These are phyloP conservation scores for Agrotis exclamationis DNA, from an alignment of 2,888 invertebrate genomes.

Conservation along the genomic window DNA sequence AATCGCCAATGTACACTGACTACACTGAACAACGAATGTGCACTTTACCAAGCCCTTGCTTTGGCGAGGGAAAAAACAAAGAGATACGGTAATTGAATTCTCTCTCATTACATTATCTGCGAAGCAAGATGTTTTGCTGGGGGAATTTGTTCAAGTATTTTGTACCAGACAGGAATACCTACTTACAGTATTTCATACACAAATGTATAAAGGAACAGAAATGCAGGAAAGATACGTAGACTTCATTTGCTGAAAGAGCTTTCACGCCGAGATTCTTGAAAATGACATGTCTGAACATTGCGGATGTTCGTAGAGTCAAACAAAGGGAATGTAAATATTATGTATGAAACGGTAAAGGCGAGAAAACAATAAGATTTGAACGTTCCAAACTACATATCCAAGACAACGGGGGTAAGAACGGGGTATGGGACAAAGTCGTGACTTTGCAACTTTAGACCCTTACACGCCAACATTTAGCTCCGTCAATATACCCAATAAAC, in stretches of 20 bases:
- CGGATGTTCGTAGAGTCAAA: background rate
- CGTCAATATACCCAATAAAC: constrained; percentile 2
- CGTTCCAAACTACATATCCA: constrained; percentile 25
- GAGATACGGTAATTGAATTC: constrained; percentile 87
- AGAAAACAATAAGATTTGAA: constrained; percentile 34
- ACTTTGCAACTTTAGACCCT: constrained; percentile 35
- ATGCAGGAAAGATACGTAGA: constrained; percentile 1
- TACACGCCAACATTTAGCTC: constrained; percentile 16
- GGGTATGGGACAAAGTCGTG: constrained; percentile 20
- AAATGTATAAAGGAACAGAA: constrained; percentile 32
- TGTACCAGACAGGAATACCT: constrained; percentile 63
- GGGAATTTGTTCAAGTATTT: constrained; percentile 71
- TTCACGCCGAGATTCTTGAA: constrained; percentile 20
- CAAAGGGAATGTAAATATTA: background rate
- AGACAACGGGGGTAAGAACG: background rate
- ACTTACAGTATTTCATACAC: constrained; percentile 47
- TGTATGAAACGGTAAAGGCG: background rate
- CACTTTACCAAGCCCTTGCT: constrained; percentile 81
- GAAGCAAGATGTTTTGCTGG: constrained; percentile 78
- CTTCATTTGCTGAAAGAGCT: constrained; percentile 27
- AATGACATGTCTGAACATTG: constrained; percentile 14
- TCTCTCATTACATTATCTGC: constrained; percentile 86
- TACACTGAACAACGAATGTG: constrained; percentile 87
- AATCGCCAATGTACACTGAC: constrained; percentile 86
- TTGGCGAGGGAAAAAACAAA: constrained; percentile 80